Percentiles rank a stretch among this genome's conserved stretches.
Conservation (phyloP, 92 coral and sea anemone genomes). For the Epizoanthus rinbou region DNA sequence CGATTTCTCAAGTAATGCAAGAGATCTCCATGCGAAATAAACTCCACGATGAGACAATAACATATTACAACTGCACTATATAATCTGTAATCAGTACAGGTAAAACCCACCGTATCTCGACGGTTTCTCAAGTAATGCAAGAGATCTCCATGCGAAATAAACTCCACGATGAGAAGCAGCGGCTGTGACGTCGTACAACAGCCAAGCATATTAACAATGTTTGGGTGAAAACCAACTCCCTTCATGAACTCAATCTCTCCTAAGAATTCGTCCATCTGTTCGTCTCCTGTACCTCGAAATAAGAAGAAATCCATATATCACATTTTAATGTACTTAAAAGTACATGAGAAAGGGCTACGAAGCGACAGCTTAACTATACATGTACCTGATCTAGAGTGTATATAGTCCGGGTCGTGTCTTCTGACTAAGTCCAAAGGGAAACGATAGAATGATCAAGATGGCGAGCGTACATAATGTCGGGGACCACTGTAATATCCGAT, state of each 20-base stretch:
- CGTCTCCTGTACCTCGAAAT: constrained; percentile 10
- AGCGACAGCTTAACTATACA: too few species aligned
- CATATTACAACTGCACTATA: too few species aligned
- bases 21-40: constrained; percentile 26
- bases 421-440: too few species aligned
- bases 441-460: too few species aligned
- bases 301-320: not conserved
- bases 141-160: constrained; percentile 26
- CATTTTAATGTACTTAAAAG: too few species aligned
- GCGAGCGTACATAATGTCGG: too few species aligned
- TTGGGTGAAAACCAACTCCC: constrained; percentile 27
- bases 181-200: constrained; percentile 22
- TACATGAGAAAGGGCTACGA: not conserved
- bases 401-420: too few species aligned
- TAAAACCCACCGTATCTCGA: constrained; percentile 6
- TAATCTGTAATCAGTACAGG: not conserved
- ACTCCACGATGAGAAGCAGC: constrained; percentile 21
- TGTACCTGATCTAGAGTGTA: too few species aligned
- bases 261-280: constrained; percentile 11
- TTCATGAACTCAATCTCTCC: constrained; percentile 33
- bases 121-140: constrained; percentile 18
- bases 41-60: constrained; percentile 3
- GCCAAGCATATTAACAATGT: constrained; percentile 32
- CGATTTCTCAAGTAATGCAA: constrained; percentile 18
- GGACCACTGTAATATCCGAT: too few species aligned